Evolutionary conservation across 2,888 invertebrate species (phyloP).

Genomic region (Oscheius sp.): DNA sequence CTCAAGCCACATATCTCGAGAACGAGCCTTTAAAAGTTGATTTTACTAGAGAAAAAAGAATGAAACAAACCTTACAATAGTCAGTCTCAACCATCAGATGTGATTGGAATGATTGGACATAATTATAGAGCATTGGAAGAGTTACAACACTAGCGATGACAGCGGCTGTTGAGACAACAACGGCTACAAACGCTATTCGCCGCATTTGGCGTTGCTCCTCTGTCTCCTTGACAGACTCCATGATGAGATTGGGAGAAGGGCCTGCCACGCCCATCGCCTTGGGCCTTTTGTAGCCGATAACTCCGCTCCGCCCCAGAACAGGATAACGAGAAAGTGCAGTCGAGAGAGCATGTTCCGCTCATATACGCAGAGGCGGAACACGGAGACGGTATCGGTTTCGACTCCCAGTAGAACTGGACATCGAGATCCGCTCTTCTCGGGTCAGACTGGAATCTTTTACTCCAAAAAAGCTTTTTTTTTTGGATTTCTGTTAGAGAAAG

Average conservation of each 20-base stretch:
- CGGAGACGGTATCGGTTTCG: conserved; percentile 32
- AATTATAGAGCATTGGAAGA: conserved; percentile 64
- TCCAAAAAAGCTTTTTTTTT: no score
- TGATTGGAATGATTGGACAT: conserved; percentile 62
- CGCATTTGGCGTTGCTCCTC: conserved; percentile 63
- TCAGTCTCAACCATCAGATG: conserved; percentile 65
- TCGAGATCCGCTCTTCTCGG: conserved; percentile 22
- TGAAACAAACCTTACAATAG: conserved; percentile 58
- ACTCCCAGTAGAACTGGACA: background rate
- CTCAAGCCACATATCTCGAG: conserved; percentile 65
- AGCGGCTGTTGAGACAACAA: conserved; percentile 62
- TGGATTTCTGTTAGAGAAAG: no score
- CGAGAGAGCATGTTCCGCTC: conserved; percentile 15
- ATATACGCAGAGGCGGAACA: conserved; percentile 31
- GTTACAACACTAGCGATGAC: conserved; percentile 63
- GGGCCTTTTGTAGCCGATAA: conserved; percentile 19
- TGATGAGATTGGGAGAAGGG: background rate
- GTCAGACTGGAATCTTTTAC: background rate
- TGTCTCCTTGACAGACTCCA: conserved; percentile 47
- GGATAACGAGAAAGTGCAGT: conserved; percentile 25
- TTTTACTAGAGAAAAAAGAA: background rate
- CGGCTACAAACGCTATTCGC: conserved; percentile 61
- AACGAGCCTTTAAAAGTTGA: conserved; percentile 48
- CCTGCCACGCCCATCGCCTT: background rate
- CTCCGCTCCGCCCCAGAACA: conserved; percentile 1